A percentile compares a stretch with the other conserved stretches of the same genome.
These are phyloP conservation scores for Conger conger DNA, from an alignment of 2,113 vertebrate genomes.

Conservation along the genomic window DNA sequence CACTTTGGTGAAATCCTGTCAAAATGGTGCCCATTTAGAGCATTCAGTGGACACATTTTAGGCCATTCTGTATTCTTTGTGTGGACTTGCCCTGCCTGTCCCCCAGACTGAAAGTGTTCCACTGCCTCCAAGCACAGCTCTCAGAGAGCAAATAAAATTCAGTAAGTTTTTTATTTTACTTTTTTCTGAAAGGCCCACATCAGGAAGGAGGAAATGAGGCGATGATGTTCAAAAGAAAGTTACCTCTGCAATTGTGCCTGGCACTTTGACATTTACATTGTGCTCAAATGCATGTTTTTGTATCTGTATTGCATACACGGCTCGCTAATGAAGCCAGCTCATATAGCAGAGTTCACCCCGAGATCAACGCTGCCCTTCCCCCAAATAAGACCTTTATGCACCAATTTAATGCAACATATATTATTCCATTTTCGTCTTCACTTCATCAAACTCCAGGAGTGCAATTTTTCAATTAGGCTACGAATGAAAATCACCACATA, in stretches of 20 bases:
- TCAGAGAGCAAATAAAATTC: too few species aligned
- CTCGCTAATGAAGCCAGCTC: not conserved
- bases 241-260: too few species aligned
- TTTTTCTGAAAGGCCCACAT: not conserved
- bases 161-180: too few species aligned
- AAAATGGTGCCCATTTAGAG: too few species aligned
- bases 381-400: not conserved
- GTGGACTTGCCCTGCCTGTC: too few species aligned
- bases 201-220: not conserved
- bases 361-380: not conserved
- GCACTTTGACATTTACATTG: not conserved
- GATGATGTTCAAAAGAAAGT: not conserved
- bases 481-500: not conserved
- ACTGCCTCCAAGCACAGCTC: too few species aligned
- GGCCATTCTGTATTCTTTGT: too few species aligned
- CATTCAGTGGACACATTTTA: too few species aligned
- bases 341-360: not conserved
- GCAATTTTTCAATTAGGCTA: not conserved
- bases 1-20: too few species aligned
- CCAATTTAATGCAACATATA: not conserved
- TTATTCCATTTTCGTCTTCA: not conserved
- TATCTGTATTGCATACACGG: not conserved
- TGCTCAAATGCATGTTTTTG: not conserved
- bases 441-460: not conserved
- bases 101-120: too few species aligned